Base-by-base conservation (phyloP, 2,888 invertebrate species). In the Scaptodrosophila latifasciaeformis region DNA sequence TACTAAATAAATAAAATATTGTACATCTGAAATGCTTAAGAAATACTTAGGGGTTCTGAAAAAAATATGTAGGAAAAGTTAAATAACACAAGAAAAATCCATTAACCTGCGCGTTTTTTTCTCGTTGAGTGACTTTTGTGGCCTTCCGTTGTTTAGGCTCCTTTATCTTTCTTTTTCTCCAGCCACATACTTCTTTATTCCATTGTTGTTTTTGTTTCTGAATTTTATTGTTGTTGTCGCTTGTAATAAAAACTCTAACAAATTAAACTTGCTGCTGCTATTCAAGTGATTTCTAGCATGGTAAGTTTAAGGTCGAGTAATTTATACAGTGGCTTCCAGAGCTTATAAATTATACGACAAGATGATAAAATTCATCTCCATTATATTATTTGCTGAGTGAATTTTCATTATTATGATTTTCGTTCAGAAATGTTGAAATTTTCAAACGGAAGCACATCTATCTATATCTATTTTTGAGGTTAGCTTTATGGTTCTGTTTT, bases 71-170 rank as follows among this genome's bases (percentile, higher is more conserved):
- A n/a, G n/a, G n/a, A 37, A 13, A 62, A 66, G 66, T 62, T 74
- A 67, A 70, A 77, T 65, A 81, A 53, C 82, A 80, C 78, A 81
- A 80, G 70, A 67, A 57, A 81, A 79, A 74, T 80, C 69, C 82
- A 81, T 79, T 81, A 79, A 80, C 74, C 66, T 80, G 59, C 43
- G 62, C 49, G n/a, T 53, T 49, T 44, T 30, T 66, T 72, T 62
- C 51, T 52, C 58, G 62, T 63, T 62, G 57, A 58, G 53, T 66
- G 49, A 61, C 45, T 60, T 60, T 60, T 18, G 44, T 48, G 12
- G 17, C 40, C 40, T 12, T 52, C 57, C 72, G 49, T 69, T 57
- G 60, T 57, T 30, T 24, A 35, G 27, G 24, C 18, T 49, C 48
- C 45, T 46, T 30, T 54, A 37, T 47, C n/a, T 34, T 39, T 48